Percentiles rank a stretch among this genome's conserved stretches.
phyloP scores from a whole-genome alignment of 1,140 invertebrate species.

The Pachypsylla venusta region DNA sequence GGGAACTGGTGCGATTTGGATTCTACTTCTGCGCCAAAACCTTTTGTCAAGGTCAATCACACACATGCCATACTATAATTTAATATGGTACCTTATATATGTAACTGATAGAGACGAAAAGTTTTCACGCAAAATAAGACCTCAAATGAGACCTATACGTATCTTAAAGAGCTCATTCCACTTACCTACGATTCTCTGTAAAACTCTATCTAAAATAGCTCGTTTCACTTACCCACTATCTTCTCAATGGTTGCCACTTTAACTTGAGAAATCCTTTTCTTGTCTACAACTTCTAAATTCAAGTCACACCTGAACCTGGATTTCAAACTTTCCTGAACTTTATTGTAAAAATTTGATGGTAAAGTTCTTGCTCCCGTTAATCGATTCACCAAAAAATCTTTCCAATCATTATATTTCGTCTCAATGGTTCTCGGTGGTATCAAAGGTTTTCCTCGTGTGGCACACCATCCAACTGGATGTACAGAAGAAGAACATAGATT shows the following conservation, averaged over 20 bases:
- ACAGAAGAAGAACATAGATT: constrained; percentile 84
- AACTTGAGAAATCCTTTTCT: constrained; percentile 85
- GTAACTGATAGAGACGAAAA: too few species aligned
- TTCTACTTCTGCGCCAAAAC: too few species aligned
- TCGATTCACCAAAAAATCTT: constrained; percentile 78
- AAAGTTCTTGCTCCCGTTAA: constrained; percentile 84
- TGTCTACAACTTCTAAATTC: constrained; percentile 87
- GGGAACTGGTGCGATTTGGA: too few species aligned
- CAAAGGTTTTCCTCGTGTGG: constrained; percentile 80
- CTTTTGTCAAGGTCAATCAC: too few species aligned
- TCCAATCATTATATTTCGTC: constrained; percentile 89
- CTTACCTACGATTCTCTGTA: too few species aligned
- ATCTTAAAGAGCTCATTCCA: too few species aligned
- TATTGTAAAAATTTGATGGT: constrained; percentile 78
- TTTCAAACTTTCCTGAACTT: constrained; percentile 66
- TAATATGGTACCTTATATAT: too few species aligned
- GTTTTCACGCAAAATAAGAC: too few species aligned
- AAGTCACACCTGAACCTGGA: constrained; percentile 64
- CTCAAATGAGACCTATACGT: too few species aligned
- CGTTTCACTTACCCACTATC: constrained; percentile 51
- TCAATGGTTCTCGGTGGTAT: constrained; percentile 84
- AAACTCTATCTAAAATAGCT: too few species aligned
- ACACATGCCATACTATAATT: too few species aligned
- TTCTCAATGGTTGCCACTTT: constrained; percentile 77
- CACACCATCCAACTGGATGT: constrained; percentile 94